Percentiles rank a stretch among this genome's conserved stretches.
Evolutionary conservation across 2,888 invertebrate species (phyloP).

Genomic region (Celastrina argiolus): DNA sequence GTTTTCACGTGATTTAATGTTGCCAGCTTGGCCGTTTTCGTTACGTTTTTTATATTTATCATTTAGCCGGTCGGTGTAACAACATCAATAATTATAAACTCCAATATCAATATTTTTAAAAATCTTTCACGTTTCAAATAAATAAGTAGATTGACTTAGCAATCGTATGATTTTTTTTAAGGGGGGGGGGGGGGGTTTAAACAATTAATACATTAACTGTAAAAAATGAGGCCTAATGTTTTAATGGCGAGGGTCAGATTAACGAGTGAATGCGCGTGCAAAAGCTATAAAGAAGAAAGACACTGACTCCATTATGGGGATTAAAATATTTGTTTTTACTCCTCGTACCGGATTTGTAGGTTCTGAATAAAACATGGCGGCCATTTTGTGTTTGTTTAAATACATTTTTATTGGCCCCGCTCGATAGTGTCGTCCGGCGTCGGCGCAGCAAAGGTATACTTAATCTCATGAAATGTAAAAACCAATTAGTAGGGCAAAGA

Average conservation of each 20-base stretch:
- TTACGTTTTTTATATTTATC: too few species aligned
- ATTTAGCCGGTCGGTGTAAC: too few species aligned
- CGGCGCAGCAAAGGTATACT: background rate
- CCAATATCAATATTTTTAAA: too few species aligned
- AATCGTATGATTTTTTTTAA: too few species aligned
- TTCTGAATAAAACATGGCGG: slow-evolving; percentile 68
- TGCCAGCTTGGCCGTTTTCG: too few species aligned
- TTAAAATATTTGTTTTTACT: slow-evolving; percentile 70
- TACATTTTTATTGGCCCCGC: slow-evolving; percentile 47
- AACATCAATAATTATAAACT: too few species aligned
- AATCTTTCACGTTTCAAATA: too few species aligned
- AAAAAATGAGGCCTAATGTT: too few species aligned
- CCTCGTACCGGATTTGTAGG: slow-evolving; percentile 67
- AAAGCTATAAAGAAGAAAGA: slow-evolving; percentile 44
- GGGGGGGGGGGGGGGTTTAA: too few species aligned
- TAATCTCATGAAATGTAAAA: background rate
- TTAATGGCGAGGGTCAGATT: too few species aligned
- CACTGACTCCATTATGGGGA: slow-evolving; percentile 70
- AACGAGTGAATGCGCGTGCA: background rate
- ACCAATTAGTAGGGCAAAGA: background rate
- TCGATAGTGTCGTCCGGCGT: background rate
- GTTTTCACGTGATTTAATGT: background rate
- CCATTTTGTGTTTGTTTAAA: slow-evolving; percentile 56
- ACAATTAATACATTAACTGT: too few species aligned
- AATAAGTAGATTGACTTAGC: too few species aligned